phyloP scores from a whole-genome alignment of 2,113 vertebrate genomes.

The Eleginops maclovinus region DNA sequence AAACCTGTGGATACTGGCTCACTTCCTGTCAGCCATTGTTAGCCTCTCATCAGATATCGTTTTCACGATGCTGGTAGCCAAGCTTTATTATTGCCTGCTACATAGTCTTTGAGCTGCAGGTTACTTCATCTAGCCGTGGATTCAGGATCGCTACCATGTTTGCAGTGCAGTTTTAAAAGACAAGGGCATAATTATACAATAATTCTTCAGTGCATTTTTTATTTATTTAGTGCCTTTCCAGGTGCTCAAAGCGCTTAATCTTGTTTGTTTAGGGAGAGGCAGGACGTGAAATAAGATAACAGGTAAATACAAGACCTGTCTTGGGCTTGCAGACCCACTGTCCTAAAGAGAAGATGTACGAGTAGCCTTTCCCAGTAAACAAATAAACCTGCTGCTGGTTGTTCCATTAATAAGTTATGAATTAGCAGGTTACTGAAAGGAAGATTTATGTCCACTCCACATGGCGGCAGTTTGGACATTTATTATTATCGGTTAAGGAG shows the following conservation, averaged over 20 bases:
- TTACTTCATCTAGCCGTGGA: background rate
- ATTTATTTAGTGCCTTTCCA: too few species aligned
- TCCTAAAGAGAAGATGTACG: slow-evolving; percentile 32
- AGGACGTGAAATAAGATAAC: background rate
- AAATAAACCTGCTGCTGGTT: slow-evolving; percentile 45
- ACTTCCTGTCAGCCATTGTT: slow-evolving; percentile 65
- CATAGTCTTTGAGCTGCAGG: background rate
- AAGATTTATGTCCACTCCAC: slow-evolving; percentile 1
- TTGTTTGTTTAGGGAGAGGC: background rate
- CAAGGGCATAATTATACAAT: background rate
- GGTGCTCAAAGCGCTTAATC: too few species aligned
- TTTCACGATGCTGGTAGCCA: slow-evolving; percentile 15
- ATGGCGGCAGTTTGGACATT: background rate
- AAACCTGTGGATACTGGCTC: slow-evolving; percentile 38
- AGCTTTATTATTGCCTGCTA: slow-evolving; percentile 2
- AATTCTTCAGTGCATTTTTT: too few species aligned
- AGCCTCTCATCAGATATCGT: slow-evolving; percentile 61
- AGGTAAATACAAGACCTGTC: slow-evolving; percentile 16
- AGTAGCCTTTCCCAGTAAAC: slow-evolving; percentile 28
- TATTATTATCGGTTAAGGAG: slow-evolving; percentile 21
- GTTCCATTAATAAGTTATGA: slow-evolving; percentile 32
- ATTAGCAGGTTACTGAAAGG: slow-evolving; percentile 13
- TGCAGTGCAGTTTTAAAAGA: background rate
- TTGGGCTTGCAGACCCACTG: background rate
- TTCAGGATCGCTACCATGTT: background rate